Evolutionary conservation across 2,797 vertebrate species (phyloP).

Genomic region (Anguilla anguilla): DNA sequence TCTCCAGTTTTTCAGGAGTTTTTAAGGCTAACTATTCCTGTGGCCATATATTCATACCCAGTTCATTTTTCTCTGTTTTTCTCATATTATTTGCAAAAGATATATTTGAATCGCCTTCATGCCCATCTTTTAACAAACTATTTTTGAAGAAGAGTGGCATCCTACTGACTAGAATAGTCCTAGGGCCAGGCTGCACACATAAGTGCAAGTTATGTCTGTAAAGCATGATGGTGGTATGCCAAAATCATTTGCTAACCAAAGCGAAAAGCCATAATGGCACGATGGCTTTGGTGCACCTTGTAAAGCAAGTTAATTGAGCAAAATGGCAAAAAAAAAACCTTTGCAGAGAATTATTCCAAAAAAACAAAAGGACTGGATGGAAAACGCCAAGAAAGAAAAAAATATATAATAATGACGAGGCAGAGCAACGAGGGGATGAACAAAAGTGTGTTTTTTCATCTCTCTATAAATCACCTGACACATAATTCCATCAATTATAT

Average conservation of each 20-base stretch:
- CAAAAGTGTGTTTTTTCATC: constrained; percentile 16
- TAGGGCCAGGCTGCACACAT: neutral
- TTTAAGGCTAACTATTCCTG: neutral
- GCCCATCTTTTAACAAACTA: neutral
- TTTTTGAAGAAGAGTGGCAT: neutral
- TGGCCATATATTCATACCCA: neutral
- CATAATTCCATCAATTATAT: constrained; percentile 42
- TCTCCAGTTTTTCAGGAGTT: constrained; percentile 39
- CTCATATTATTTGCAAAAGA: neutral
- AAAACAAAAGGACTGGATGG: neutral
- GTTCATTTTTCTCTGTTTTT: neutral
- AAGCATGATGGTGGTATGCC: neutral
- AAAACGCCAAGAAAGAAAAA: constrained; percentile 20
- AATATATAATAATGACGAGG: constrained; percentile 20
- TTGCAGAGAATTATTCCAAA: neutral
- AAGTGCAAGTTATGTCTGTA: neutral
- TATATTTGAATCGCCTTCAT: neutral
- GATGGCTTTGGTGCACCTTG: neutral
- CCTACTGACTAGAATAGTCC: neutral
- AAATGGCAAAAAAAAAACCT: neutral
- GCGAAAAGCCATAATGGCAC: neutral
- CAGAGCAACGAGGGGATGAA: constrained; percentile 11
- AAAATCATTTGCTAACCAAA: neutral
- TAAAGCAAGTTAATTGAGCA: neutral
- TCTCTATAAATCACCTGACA: constrained; percentile 38